Base-by-base conservation (phyloP, 1,140 invertebrate species). In the Trachelipus rathkii region DNA sequence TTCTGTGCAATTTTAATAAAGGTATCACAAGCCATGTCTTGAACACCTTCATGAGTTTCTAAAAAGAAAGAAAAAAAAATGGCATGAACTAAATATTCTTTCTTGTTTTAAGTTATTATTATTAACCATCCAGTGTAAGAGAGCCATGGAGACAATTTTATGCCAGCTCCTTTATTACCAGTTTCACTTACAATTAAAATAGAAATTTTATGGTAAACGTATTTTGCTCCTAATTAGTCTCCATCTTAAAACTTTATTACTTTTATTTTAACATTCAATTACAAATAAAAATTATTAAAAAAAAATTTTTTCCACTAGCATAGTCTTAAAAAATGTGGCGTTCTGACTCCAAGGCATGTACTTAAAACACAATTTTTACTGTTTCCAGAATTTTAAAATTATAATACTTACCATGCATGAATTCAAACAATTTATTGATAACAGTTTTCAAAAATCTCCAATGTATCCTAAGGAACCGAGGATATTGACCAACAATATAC, bases 361-460 rank as follows among this genome's bases (percentile, higher is more conserved):
- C 46, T 50, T 15, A 15, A 50, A 50, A 50, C 9, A 50, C 46
- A 50, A 50, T 50, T 50, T 50, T 9, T 50, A 9, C 46, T 10
- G 15, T 50, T 50, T 50, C 46, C 46, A 50, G 9, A 50, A 50
- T 15, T n/a, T n/a, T n/a, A n/a, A n/a, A 72, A 7, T 8, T 45
- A 13, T 19, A 71, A 67, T 46, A 82, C 86, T 86, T 83, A 92
- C 91, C 92, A 87, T 99, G 98, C 98, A 99, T 99, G 85, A 99
- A 99, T 87, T 99, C 98, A 88, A 99, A 99, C 46, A 99, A 88
- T 88, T 99, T 99, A 88, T 99, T 99, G 69, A 99, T 97, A 83
- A 99, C 98, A 75, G 98, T 99, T 88, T 99, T 99, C n/a, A 99
- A 89, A 87, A 99, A 99, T 85, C 98, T 97, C 98, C 98, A 99